Evolutionary conservation across 2,888 invertebrate genomes (phyloP), one percentile per base, ranked within the genome.

Genomic region (Mycalesis mineus): DNA sequence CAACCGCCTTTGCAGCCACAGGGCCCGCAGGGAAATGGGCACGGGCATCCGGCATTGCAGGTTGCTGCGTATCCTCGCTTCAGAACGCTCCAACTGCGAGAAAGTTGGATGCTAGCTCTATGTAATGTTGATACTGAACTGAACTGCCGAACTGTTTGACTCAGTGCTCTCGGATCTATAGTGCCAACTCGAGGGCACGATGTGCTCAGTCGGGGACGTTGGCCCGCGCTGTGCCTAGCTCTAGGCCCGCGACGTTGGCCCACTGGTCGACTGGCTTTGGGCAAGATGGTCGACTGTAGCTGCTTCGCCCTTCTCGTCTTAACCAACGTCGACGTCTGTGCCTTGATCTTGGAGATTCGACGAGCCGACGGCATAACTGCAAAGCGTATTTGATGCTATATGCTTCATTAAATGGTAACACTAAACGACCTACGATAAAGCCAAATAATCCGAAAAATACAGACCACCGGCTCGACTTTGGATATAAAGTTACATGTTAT

Each of bases 351-450:
- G 74, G 67, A 64, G 63, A 75, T 73, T 72, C 77, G 74, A 65
- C 71, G 66, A 65, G 70, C 67, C 67, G 68, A 74, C 72, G 77
- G 77, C 68, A 72, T 63, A 67, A 81, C 86, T 86, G 86, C 69
- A 86, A 86, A 84, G 74, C 51, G 75, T 78, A 80, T 71, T 72
- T 72, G 71, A 80, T 68, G 76, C 78, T 83, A 69, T 83, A 82
- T 51, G 58, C 75, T 56, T 29, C n/a, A 53, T 51, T 42, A 48
- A 44, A 39, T 53, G 33, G 29, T 39, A 28, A 13, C 14, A 51
- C 33, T 45, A 29, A 31, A 40, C 37, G 5, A 11, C 13, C 7
- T 40, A 40, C 15, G 14, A 15, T 15, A 15, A n/a, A n/a, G n/a
- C 3, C 8, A 15, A 40, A 40, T 42, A 53, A n/a, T 11, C 7